Evolutionary conservation across 2,797 vertebrate species (phyloP).

Genomic region (Artibeus jamaicensis): DNA sequence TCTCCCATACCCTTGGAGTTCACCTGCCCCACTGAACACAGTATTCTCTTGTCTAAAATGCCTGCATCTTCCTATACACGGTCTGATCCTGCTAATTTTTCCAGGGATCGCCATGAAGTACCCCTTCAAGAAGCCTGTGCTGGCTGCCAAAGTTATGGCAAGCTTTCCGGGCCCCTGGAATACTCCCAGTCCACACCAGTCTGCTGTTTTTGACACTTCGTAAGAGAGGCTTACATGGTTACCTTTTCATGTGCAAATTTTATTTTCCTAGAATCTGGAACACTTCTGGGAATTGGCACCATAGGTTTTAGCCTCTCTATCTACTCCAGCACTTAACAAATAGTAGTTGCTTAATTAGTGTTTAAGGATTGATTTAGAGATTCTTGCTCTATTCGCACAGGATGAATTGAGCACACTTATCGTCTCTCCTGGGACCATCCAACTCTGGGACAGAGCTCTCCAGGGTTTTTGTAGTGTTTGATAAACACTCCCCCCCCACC

Average conservation of each 20-base stretch:
- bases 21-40: not conserved
- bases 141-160: too few relatives aligned
- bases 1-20: not conserved
- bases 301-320: not conserved
- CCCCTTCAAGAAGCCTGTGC: not conserved
- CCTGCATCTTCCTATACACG: not conserved
- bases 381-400: not conserved
- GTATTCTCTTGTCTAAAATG: not conserved
- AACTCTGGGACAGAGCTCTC: not conserved
- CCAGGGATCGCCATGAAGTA: not conserved
- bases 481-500: not conserved
- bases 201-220: not conserved
- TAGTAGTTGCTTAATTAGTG: not conserved
- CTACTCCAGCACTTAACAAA: not conserved
- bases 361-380: not conserved
- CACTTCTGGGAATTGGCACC: not conserved
- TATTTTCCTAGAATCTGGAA: not conserved
- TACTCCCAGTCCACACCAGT: not conserved
- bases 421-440: not conserved
- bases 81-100: not conserved
- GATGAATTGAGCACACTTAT: not conserved
- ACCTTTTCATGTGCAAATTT: not conserved
- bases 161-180: not conserved
- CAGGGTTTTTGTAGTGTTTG: not conserved
- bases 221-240: not conserved